phyloP scores from a whole-genome alignment of 2,797 vertebrate species.

The Platyrinchus mystaceus region DNA sequence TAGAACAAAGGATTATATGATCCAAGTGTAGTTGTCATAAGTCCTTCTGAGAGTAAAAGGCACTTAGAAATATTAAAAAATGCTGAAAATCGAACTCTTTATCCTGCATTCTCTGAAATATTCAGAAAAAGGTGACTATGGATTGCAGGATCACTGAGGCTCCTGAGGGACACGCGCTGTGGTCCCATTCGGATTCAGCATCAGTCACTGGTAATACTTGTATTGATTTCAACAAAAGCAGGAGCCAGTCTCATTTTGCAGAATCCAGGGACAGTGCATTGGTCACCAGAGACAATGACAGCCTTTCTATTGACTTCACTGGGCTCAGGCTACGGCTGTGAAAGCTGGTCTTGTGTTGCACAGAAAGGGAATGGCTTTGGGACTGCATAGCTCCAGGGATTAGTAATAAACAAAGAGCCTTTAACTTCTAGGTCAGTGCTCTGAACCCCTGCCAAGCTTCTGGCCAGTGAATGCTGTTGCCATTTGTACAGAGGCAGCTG shows the following conservation, averaged over 20 bases:
- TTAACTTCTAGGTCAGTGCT: slow-evolving; percentile 66
- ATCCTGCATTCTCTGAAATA: neutral
- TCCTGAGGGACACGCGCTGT: neutral
- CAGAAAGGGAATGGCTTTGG: slow-evolving; percentile 65
- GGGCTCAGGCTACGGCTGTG: slow-evolving; percentile 25
- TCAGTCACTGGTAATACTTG: slow-evolving; percentile 4
- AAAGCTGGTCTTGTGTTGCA: slow-evolving; percentile 62
- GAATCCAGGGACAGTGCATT: slow-evolving; percentile 32
- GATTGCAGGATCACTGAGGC: neutral
- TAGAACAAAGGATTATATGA: neutral
- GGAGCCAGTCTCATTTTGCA: slow-evolving; percentile 45
- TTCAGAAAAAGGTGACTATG: neutral
- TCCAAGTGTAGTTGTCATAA: neutral
- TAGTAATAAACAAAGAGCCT: slow-evolving; percentile 58
- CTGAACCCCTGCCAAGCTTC: slow-evolving; percentile 42
- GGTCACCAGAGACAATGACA: slow-evolving; percentile 52
- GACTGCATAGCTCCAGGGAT: slow-evolving; percentile 58
- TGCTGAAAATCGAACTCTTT: neutral
- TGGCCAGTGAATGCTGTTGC: slow-evolving; percentile 9
- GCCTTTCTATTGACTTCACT: slow-evolving; percentile 55
- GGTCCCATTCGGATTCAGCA: neutral
- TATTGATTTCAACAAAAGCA: slow-evolving; percentile 50
- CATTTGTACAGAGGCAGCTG: slow-evolving; percentile 18
- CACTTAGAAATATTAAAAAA: neutral
- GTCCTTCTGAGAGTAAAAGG: neutral